Evolutionary conservation across 2,113 vertebrate genomes (phyloP).

Genomic region (Camelus dromedarius): DNA sequence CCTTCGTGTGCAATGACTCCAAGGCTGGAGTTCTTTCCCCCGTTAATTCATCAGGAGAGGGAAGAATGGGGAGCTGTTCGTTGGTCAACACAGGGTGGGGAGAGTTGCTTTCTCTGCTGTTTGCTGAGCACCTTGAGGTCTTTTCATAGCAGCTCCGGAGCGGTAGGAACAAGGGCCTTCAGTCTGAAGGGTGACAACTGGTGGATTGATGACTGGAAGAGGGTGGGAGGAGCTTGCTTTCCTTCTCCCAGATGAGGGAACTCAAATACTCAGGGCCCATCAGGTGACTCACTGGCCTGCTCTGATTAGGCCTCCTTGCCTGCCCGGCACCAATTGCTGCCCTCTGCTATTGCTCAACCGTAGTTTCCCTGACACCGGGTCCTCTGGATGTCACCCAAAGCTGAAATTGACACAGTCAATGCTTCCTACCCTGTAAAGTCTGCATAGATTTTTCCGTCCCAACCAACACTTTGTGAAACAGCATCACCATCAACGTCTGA

Average conservation of each 20-base stretch:
- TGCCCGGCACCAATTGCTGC: background rate
- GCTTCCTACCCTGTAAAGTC: slow-evolving; percentile 54
- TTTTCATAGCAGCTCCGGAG: slow-evolving; percentile 60
- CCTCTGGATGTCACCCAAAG: slow-evolving; percentile 77
- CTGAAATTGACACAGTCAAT: slow-evolving; percentile 73
- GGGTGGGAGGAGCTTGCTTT: slow-evolving; percentile 56
- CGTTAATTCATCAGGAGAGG: background rate
- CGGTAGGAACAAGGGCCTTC: slow-evolving; percentile 66
- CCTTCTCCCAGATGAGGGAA: slow-evolving; percentile 53
- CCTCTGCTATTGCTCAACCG: slow-evolving; percentile 71
- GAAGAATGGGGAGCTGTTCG: background rate
- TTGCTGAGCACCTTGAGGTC: slow-evolving; percentile 66
- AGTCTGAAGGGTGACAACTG: slow-evolving; percentile 53
- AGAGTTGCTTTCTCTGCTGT: slow-evolving; percentile 59
- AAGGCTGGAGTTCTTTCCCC: background rate
- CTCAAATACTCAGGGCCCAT: slow-evolving; percentile 33
- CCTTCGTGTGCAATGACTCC: background rate
- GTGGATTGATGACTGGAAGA: slow-evolving; percentile 67
- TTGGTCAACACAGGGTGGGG: background rate
- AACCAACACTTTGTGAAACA: background rate
- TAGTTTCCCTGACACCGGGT: slow-evolving; percentile 64
- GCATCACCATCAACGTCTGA: background rate
- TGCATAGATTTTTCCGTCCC: slow-evolving; percentile 19
- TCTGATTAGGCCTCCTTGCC: slow-evolving; percentile 69
- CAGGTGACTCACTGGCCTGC: slow-evolving; percentile 67